Evolutionary conservation across 64 coral and sea anemone species (phyloP).

Genomic region (Porites lutea): DNA sequence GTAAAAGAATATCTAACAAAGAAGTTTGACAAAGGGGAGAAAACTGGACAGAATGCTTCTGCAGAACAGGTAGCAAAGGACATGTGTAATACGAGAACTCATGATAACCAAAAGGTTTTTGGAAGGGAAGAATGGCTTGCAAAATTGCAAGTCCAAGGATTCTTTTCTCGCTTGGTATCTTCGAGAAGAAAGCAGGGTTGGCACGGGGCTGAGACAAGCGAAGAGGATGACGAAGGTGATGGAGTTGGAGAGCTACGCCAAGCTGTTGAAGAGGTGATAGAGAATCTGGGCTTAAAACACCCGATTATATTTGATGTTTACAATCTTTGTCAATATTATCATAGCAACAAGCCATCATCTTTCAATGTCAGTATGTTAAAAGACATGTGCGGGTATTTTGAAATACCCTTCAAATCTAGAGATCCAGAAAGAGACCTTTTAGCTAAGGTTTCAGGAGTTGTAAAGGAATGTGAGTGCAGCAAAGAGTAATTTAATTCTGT

Average conservation of each 20-base stretch:
- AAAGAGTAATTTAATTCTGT: constrained; percentile 12
- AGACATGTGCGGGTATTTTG: constrained; percentile 59
- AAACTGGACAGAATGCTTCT: constrained; percentile 59
- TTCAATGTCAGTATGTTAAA: constrained; percentile 66
- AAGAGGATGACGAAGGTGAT: constrained; percentile 36
- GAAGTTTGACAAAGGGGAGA: constrained; percentile 67
- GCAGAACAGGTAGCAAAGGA: constrained; percentile 59
- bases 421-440: constrained; percentile 67
- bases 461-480: constrained; percentile 68
- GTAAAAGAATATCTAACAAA: constrained; percentile 61
- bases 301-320: constrained; percentile 58
- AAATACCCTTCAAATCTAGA: constrained; percentile 71
- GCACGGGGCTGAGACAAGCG: background rate
- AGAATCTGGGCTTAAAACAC: constrained; percentile 47
- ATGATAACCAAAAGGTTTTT: constrained; percentile 51
- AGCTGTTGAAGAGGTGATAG: constrained; percentile 23
- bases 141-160: constrained; percentile 66
- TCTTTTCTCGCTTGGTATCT: constrained; percentile 59
- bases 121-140: constrained; percentile 58
- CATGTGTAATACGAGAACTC: constrained; percentile 59
- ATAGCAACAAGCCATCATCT: constrained; percentile 17
- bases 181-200: constrained; percentile 53
- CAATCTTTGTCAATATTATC: constrained; percentile 62
- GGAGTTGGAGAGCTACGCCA: background rate
- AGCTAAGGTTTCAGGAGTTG: constrained; percentile 45